Evolutionary conservation across 2,888 invertebrate species (phyloP), one percentile per base, ranked within the genome.

Genomic region (Conus canariensis): DNA sequence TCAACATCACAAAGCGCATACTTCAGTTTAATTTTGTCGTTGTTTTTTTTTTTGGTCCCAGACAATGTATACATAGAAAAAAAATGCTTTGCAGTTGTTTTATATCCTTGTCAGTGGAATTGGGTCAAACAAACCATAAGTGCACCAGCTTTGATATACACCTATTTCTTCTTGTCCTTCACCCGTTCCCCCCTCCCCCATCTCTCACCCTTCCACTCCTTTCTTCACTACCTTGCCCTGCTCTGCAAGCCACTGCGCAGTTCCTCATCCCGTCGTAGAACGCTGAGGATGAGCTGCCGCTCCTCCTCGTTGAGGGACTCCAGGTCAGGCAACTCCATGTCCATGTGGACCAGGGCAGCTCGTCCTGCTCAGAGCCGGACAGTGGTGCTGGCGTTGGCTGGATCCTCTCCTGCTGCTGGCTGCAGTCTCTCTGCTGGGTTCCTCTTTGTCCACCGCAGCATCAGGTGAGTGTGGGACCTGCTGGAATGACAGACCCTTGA

Each of bases 201-300:
- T 5, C 45, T 56, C 45, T 14, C n/a, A 5, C 82, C 16, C 45
- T 9, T 8, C 45, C 12, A 14, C 4, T 5, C 59, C n/a, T 25
- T 60, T n/a, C n/a, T 7, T 30, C 10, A 25, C 64, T 14, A 88
- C 88, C 60, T 64, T 6, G 80, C 80, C 4, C 83, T 59, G 88
- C 12, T 83, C 16, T 88, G 80, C 83, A 19, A 64, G 10, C 82
- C 80, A 64, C 19, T 45, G 45, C 88, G 60, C 4, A 83, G 25
- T 30, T 88, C 88, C 58, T 88, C 88, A n/a, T 88, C 88, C 19
- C 88, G 58, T 64, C 56, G 85, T 9, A 88, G 45, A 19, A 88
- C 88, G 19, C 60, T 83, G 64, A 88, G 64, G 83, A 88, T 88
- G 22, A 88, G 19, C 22, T 59, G 60, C 60, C 83, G 80, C 77